These are phyloP conservation scores for Cardiocondyla obscurior DNA, from an alignment of 1,140 invertebrate genomes.

Conservation along the genomic window DNA sequence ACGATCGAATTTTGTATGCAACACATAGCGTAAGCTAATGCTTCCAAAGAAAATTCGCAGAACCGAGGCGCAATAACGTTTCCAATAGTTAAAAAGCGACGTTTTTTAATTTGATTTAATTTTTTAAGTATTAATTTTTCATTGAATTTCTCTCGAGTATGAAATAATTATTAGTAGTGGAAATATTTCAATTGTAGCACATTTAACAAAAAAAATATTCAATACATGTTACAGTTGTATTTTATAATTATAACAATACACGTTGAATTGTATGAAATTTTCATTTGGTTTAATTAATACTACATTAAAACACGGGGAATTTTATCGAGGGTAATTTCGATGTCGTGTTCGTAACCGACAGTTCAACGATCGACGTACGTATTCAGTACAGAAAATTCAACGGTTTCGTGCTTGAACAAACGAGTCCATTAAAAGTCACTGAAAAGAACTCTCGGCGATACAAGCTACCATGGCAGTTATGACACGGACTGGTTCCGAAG, in stretches of 20 bases:
- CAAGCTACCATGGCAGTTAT: neutral
- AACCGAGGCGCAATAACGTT: neutral
- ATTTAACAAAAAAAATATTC: neutral
- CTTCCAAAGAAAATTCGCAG: neutral
- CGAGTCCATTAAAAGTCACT: neutral
- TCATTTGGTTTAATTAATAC: neutral
- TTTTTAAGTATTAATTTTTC: no score
- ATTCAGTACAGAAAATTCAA: neutral
- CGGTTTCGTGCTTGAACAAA: neutral
- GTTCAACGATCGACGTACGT: neutral
- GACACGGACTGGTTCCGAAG: slow-evolving; percentile 25
- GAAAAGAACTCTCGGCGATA: neutral
- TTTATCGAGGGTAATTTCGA: neutral
- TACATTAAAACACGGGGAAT: neutral
- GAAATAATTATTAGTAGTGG: no score
- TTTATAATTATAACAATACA: neutral
- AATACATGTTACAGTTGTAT: neutral
- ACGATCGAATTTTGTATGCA: slow-evolving; percentile 10
- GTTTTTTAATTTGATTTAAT: no score
- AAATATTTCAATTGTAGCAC: no score
- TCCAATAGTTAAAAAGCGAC: neutral
- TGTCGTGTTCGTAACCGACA: neutral
- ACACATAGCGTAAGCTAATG: neutral
- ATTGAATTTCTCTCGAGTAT: no score
- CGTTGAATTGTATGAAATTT: neutral